These are phyloP conservation scores for Cossypha polioptera DNA, from an alignment of 2,797 vertebrate species.

Conservation along the genomic window DNA sequence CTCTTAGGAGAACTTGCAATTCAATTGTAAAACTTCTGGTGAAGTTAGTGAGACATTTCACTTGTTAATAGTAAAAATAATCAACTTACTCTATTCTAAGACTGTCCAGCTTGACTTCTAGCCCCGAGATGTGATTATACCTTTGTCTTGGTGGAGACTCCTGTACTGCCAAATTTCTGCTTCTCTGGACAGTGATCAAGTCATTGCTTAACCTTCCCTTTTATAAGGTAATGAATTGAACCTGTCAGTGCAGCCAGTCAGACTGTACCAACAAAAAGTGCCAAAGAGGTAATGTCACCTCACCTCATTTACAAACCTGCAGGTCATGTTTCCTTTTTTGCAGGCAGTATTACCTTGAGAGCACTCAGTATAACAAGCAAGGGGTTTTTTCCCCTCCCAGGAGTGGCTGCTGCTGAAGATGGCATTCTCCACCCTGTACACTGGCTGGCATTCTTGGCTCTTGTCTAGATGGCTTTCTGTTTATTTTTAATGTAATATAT, in stretches of 20 bases:
- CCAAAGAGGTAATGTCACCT: neutral
- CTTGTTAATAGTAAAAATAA: neutral
- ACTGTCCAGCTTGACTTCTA: neutral
- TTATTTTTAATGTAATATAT: neutral
- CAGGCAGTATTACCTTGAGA: neutral
- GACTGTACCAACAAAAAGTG: neutral
- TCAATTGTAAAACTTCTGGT: neutral
- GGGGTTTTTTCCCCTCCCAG: neutral
- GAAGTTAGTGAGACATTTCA: neutral
- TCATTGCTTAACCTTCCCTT: slow-evolving; percentile 28
- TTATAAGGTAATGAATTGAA: neutral
- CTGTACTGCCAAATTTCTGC: neutral
- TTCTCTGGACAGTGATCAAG: neutral
- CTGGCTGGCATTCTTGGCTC: neutral
- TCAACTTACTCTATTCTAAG: neutral
- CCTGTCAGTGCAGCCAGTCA: neutral
- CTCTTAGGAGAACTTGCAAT: neutral
- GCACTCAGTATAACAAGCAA: neutral
- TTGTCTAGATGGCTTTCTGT: neutral
- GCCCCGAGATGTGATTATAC: neutral
- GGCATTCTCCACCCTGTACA: neutral
- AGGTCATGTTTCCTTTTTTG: neutral
- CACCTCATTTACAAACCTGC: slow-evolving; percentile 2
- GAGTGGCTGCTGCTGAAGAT: neutral
- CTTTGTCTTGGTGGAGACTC: neutral